phyloP scores from a whole-genome alignment of 2,113 vertebrate genomes.

The Ptyas mucosa region DNA sequence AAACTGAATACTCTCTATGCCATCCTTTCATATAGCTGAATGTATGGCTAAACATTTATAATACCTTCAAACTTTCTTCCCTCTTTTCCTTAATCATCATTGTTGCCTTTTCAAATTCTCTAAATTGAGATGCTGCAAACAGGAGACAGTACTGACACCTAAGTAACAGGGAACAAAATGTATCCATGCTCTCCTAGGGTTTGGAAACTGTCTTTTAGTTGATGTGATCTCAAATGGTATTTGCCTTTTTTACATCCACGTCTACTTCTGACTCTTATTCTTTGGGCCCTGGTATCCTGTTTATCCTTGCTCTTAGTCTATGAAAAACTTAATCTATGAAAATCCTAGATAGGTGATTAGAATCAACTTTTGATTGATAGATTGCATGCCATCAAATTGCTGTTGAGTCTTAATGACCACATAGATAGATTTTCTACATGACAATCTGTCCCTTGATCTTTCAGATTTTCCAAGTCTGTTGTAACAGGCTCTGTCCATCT shows the following conservation, averaged over 20 bases:
- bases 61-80: background rate
- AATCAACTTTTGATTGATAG: background rate
- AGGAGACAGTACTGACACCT: background rate
- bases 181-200: background rate
- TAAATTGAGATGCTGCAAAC: background rate
- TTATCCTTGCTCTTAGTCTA: background rate
- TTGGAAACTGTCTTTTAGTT: background rate
- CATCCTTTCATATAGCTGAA: background rate
- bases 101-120: background rate
- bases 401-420: background rate
- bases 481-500: background rate
- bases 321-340: background rate
- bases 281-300: background rate
- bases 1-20: background rate
- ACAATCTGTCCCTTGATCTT: background rate
- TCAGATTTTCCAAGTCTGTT: background rate
- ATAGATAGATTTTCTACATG: background rate
- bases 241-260: background rate
- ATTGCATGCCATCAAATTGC: background rate
- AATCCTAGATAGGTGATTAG: background rate
- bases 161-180: background rate
- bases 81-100: background rate
- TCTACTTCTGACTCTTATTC: background rate
- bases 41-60: background rate
- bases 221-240: background rate